Evolutionary conservation across 2,888 invertebrate species (phyloP), one percentile per base, ranked within the genome.

Genomic region (Agrotis clavis): DNA sequence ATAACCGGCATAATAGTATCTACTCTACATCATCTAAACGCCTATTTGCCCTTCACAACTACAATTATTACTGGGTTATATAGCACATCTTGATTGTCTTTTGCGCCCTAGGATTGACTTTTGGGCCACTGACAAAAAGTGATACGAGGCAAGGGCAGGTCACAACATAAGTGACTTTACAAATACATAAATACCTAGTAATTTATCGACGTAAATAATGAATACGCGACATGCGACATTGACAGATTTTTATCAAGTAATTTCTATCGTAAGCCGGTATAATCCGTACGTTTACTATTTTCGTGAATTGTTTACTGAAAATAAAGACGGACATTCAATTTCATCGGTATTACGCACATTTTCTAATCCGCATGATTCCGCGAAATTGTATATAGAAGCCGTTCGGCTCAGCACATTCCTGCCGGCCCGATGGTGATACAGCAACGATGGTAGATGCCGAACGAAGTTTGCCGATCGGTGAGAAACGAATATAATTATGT

Each of bases 241-340:
- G 5, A 0, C 11, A 35, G 30, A 47, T 11, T 30, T 30, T 59
- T 47, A 60, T 71, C 71, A 16, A 53, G 14, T 51, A 70, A 25
- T 51, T 59, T 70, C 4, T 59, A 70, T 53, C 59, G 14, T 30
- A 25, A 69, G 57, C 35, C 16, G 9, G 9, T 65, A 3, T 41
- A 45, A 41, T 25, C 21, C 4, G 5, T 30, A 6, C 1, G 18
- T 71, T 21, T 45, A 16, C 59, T 71, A 25, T 71, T 71, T 70
- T 60, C 21, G 14, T n/a, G 53, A 35, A 47, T 48, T 51, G 5
- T 54, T 60, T 60, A 53, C 30, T 7, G 71, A 2, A n/a, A 41
- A 0, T 5, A 30, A n/a, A 18, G 9, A 35, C 25, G 56, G 6
- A 35, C 35, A 35, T 35, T 35, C 35, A 35, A 35, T 7, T 35